phyloP scores from a whole-genome alignment of 2,113 vertebrate genomes.

The Notechis scutatus region DNA sequence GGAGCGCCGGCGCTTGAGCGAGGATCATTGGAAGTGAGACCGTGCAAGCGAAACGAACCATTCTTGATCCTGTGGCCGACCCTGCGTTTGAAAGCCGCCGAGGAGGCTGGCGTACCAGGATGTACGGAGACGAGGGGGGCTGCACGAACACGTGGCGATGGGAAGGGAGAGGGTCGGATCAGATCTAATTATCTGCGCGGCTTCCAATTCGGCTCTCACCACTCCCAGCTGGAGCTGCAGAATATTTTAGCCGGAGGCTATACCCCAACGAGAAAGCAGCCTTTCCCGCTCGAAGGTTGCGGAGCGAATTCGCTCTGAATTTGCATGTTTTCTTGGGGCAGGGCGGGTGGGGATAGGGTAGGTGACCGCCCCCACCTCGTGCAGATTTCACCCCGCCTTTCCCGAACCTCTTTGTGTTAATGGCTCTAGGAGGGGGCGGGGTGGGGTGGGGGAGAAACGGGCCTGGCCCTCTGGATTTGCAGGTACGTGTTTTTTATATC shows the following conservation, averaged over 20 bases:
- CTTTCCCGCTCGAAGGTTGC: neutral
- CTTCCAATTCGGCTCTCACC: neutral
- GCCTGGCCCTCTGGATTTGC: constrained; percentile 17
- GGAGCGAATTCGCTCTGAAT: neutral
- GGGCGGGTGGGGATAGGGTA: neutral
- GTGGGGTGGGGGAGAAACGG: neutral
- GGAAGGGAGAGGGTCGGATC: neutral
- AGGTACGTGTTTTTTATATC: constrained; percentile 13
- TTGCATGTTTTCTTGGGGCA: neutral
- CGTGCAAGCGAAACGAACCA: neutral
- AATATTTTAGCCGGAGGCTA: constrained; percentile 12
- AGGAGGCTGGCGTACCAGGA: neutral
- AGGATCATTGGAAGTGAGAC: neutral
- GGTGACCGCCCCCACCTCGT: neutral
- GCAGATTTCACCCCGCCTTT: neutral
- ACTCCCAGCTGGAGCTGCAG: constrained; percentile 7
- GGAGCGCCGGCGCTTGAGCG: no score
- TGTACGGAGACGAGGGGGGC: neutral
- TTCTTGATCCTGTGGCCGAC: neutral
- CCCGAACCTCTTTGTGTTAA: neutral
- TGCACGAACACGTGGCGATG: neutral
- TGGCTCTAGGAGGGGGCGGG: neutral
- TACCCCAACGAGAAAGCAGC: neutral
- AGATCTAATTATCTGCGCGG: neutral
- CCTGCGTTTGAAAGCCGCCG: neutral